Evolutionary conservation across 2,797 vertebrate genomes (phyloP).

Genomic region (Cossypha heuglini): DNA sequence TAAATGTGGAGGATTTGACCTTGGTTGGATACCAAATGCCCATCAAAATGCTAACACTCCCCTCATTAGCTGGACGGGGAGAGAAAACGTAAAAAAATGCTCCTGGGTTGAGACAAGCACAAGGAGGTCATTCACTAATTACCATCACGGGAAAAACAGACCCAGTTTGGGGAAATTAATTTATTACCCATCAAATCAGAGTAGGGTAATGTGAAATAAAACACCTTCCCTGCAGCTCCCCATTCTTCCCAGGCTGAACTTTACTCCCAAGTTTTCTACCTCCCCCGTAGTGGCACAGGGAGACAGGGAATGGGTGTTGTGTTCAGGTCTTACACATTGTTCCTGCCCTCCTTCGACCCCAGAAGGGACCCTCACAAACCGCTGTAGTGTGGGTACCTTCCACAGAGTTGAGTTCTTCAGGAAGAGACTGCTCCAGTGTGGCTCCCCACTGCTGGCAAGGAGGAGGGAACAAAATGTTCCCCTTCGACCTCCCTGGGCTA

Average conservation of each 20-base stretch:
- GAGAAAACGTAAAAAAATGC: neutral
- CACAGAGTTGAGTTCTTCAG: neutral
- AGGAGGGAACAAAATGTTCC: neutral
- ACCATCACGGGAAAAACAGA: neutral
- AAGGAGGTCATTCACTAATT: neutral
- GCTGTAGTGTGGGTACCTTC: neutral
- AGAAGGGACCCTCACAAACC: neutral
- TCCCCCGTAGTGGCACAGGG: rapidly evolving
- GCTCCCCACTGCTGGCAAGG: neutral
- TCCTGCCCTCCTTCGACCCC: neutral
- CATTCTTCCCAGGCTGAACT: neutral
- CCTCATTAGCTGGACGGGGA: neutral
- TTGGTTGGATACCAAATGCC: neutral
- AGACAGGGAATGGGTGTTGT: neutral
- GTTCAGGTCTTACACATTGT: neutral
- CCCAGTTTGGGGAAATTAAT: neutral
- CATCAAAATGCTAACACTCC: neutral
- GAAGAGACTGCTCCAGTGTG: neutral
- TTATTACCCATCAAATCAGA: neutral
- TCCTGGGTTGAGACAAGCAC: neutral
- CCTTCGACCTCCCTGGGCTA: neutral
- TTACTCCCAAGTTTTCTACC: neutral
- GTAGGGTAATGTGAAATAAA: neutral
- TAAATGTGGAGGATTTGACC: neutral
- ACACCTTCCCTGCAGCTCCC: neutral